Evolutionary conservation across 2,797 vertebrate genomes (phyloP).

Genomic region (Myotis planiceps): DNA sequence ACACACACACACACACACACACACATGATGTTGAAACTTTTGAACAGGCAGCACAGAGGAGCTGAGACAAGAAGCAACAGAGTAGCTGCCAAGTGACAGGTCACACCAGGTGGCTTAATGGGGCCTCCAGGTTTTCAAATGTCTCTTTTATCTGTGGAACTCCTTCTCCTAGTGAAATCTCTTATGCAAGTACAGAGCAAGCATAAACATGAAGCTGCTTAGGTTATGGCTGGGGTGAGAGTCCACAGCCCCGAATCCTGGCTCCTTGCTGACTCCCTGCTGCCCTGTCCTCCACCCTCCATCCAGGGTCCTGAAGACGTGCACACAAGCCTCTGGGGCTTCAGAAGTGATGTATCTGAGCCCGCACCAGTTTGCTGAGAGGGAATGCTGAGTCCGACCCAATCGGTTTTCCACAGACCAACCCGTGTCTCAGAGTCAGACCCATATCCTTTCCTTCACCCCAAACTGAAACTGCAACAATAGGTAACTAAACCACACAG

Average conservation of each 20-base stretch:
- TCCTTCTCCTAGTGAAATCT: neutral
- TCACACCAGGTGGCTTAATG: neutral
- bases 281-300: neutral
- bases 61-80: neutral
- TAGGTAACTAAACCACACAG: slow-evolving; percentile 60
- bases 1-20: neutral
- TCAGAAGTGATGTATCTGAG: neutral
- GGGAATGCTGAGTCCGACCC: too few relatives aligned
- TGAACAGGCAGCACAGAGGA: neutral
- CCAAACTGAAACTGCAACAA: slow-evolving; percentile 20
- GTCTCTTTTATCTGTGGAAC: neutral
- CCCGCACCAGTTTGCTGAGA: neutral
- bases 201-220: neutral
- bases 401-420: neutral
- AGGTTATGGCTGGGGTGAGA: neutral
- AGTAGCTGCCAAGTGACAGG: neutral
- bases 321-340: neutral
- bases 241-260: neutral
- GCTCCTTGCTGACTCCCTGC: neutral
- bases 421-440: neutral
- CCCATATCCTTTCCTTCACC: slow-evolving; percentile 16
- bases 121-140: neutral
- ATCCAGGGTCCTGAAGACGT: fast-evolving
- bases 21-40: neutral
- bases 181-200: neutral